phyloP scores from a whole-genome alignment of 2,113 vertebrate species.

The Mesembrinibis cayennensis region DNA sequence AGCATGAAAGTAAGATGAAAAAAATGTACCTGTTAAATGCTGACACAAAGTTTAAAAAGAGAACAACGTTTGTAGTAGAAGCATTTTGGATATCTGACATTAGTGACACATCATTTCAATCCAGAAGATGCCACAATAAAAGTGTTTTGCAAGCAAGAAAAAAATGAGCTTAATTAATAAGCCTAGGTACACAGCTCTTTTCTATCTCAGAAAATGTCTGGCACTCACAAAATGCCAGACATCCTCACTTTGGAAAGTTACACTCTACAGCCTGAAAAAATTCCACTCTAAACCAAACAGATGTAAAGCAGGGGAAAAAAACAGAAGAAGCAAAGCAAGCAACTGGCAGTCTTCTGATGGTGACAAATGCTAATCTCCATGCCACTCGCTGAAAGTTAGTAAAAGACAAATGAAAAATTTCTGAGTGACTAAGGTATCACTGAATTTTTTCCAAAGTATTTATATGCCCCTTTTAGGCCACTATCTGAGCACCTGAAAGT shows the following conservation, averaged over 20 bases:
- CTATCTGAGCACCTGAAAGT: neutral
- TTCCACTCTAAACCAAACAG: neutral
- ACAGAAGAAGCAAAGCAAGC: neutral
- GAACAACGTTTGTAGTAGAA: neutral
- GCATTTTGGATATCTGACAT: neutral
- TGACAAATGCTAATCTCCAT: neutral
- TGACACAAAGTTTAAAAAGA: neutral
- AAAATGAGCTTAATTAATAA: neutral
- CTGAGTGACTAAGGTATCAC: neutral
- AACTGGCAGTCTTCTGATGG: neutral
- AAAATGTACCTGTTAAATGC: neutral
- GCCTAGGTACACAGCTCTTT: neutral
- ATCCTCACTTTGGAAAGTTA: neutral
- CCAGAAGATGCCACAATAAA: neutral
- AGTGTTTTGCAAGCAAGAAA: neutral
- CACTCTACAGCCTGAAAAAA: neutral
- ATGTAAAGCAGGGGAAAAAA: neutral
- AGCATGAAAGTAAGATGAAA: neutral
- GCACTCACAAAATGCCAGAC: constrained; percentile 25
- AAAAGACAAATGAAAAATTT: neutral
- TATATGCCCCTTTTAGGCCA: neutral
- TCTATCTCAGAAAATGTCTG: neutral
- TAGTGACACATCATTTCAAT: neutral
- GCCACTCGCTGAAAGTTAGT: neutral
- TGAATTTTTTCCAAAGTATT: neutral